phyloP scores from a whole-genome alignment of 64 coral and sea anemone genomes.

The Astreopora myriophthalma region DNA sequence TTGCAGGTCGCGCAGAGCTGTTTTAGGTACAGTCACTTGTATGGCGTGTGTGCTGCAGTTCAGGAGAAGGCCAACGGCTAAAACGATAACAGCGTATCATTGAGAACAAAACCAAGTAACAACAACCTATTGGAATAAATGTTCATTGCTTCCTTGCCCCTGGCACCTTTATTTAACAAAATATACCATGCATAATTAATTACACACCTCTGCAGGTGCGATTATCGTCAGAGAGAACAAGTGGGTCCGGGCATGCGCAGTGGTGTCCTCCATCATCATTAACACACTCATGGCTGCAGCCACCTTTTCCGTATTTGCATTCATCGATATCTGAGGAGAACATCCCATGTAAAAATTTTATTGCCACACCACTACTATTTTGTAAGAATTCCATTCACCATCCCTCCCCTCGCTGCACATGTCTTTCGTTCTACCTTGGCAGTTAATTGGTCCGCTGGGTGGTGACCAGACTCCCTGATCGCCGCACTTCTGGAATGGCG shows the following conservation, averaged over 20 bases:
- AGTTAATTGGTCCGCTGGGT: slow-evolving; percentile 12
- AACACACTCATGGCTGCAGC: slow-evolving; percentile 76
- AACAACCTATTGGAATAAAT: too few species aligned
- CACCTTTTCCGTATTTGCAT: slow-evolving; percentile 75
- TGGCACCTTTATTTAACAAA: too few species aligned
- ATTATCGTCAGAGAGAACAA: slow-evolving; percentile 59
- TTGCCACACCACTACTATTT: not conserved
- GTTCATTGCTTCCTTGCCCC: too few species aligned
- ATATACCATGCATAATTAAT: not conserved
- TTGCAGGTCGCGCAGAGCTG: slow-evolving; percentile 58
- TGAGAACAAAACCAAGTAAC: not conserved
- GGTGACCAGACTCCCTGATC: slow-evolving; percentile 46
- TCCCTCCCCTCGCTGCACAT: not conserved
- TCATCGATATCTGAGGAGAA: slow-evolving; percentile 77
- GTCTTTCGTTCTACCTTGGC: slow-evolving; percentile 8
- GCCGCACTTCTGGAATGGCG: slow-evolving; percentile 31
- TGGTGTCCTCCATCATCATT: slow-evolving; percentile 66
- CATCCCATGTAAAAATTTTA: not conserved
- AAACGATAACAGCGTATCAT: not conserved
- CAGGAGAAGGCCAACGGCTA: slow-evolving; percentile 55
- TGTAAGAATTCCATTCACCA: not conserved
- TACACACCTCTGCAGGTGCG: slow-evolving; percentile 79
- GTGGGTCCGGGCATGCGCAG: slow-evolving; percentile 74
- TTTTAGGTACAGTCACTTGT: slow-evolving; percentile 61
- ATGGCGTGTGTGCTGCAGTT: slow-evolving; percentile 66